Percentiles rank a stretch among this genome's conserved stretches.
Conservation (phyloP, 2,113 vertebrate genomes). For the Ctenodactylus gundi region DNA sequence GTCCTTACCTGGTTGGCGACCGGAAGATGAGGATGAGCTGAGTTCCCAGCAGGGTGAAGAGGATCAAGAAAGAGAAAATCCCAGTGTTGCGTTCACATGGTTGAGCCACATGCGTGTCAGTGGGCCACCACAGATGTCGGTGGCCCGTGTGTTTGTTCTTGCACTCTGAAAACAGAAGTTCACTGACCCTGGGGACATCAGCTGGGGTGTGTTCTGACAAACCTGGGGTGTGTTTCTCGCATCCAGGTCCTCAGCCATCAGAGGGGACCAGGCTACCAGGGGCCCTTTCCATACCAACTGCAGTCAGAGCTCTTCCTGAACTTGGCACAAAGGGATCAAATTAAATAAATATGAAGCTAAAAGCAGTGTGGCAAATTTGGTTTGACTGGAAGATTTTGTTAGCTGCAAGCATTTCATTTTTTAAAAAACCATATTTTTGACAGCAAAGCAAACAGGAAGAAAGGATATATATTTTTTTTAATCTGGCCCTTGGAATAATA, state of each 20-base stretch:
- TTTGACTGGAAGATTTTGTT: too few relatives aligned
- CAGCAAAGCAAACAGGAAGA: background rate
- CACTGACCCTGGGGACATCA: background rate
- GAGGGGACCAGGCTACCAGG: background rate
- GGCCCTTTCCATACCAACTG: background rate
- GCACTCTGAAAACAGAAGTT: background rate
- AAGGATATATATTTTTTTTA: too few relatives aligned
- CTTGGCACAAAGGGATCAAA: background rate
- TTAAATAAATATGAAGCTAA: too few relatives aligned
- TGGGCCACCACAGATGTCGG: background rate
- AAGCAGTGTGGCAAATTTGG: background rate
- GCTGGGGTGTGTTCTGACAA: background rate
- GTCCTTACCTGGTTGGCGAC: background rate
- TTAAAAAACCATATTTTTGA: too few relatives aligned
- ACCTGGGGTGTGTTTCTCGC: background rate
- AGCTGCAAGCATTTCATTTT: too few relatives aligned
- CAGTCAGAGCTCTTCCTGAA: background rate
- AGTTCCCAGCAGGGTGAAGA: background rate
- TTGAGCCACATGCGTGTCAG: too few relatives aligned
- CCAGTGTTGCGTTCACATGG: too few relatives aligned
- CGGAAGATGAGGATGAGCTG: background rate
- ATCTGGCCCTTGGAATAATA: background rate
- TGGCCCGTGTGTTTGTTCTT: background rate
- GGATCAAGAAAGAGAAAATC: background rate
- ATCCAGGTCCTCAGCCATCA: too few relatives aligned